A percentile compares a stretch with the other conserved stretches of the same genome.
Conservation (phyloP, 1,140 invertebrate genomes). For the Nylanderia fulva region DNA sequence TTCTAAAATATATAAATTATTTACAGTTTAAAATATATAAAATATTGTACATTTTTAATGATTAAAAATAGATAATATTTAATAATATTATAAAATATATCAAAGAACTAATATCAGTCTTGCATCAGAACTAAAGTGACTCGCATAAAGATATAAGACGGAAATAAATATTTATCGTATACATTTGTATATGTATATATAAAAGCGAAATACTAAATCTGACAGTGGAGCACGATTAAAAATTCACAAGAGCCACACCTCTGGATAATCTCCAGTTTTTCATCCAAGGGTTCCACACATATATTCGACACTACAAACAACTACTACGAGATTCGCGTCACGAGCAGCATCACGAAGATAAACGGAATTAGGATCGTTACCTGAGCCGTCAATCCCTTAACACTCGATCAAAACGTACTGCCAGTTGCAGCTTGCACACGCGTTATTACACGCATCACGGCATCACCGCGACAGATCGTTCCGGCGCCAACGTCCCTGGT, state of each 20-base stretch:
- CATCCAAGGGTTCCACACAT: neutral
- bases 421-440: conserved; percentile 51
- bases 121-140: neutral
- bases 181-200: neutral
- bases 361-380: conserved; percentile 39
- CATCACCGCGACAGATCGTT: conserved; percentile 31
- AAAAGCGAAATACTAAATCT: neutral
- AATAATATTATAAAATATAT: neutral
- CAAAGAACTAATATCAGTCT: neutral
- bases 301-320: neutral
- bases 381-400: conserved; percentile 52
- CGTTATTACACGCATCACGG: conserved; percentile 57
- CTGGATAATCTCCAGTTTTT: conserved; percentile 8
- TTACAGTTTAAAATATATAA: neutral
- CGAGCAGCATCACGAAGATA: neutral
- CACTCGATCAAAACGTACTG: conserved; percentile 52
- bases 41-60: conserved; percentile 3
- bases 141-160: neutral
- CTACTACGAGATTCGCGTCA: neutral
- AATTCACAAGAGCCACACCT: conserved; percentile 10
- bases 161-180: too few species aligned
- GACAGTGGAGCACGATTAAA: neutral
- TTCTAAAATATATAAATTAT: neutral
- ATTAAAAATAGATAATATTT: neutral
- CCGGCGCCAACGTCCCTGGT: conserved; percentile 6